Evolutionary conservation across 2,797 vertebrate species (phyloP).

Genomic region (Microctenopoma lineatum): DNA sequence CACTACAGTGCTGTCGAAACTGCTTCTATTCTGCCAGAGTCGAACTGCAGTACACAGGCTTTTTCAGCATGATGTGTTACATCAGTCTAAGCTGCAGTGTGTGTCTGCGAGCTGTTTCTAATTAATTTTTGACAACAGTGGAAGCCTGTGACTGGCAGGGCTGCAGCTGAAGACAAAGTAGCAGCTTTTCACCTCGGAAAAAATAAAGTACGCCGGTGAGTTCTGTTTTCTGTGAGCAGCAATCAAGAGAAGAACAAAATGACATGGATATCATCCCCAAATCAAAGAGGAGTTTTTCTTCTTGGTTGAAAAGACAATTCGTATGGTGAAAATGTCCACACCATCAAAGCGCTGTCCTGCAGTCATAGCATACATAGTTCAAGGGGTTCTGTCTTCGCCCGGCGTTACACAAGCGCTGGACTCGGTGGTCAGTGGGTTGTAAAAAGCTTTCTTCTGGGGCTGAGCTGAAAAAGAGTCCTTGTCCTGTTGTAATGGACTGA

Average conservation of each 20-base stretch:
- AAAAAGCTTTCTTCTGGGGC: conserved; percentile 60
- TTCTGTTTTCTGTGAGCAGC: conserved; percentile 1
- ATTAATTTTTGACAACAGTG: conserved; percentile 49
- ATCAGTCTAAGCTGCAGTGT: conserved; percentile 34
- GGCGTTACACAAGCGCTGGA: conserved; percentile 25
- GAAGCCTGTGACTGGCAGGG: conserved; percentile 26
- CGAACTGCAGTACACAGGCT: conserved; percentile 16
- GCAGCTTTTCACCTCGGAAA: conserved; percentile 12
- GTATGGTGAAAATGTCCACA: conserved; percentile 2
- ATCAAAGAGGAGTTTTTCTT: conserved; percentile 1
- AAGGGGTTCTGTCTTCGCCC: conserved; percentile 26
- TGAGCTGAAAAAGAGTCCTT: conserved; percentile 36
- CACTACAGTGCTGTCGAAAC: not conserved
- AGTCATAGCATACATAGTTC: conserved; percentile 29
- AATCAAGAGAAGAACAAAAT: not conserved
- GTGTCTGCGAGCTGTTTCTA: conserved; percentile 32
- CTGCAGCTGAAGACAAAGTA: conserved; percentile 11
- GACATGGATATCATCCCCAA: not conserved
- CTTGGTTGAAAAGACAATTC: not conserved
- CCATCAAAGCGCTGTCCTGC: conserved; percentile 1
- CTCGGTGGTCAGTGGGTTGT: conserved; percentile 56
- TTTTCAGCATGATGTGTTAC: conserved; percentile 21
- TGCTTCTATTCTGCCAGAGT: conserved; percentile 1
- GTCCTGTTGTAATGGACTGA: conserved; percentile 52
- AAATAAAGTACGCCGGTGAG: conserved; percentile 4